These are phyloP conservation scores for Scaptomyza caliginosa DNA, from an alignment of 2,888 invertebrate species.

Conservation along the genomic window DNA sequence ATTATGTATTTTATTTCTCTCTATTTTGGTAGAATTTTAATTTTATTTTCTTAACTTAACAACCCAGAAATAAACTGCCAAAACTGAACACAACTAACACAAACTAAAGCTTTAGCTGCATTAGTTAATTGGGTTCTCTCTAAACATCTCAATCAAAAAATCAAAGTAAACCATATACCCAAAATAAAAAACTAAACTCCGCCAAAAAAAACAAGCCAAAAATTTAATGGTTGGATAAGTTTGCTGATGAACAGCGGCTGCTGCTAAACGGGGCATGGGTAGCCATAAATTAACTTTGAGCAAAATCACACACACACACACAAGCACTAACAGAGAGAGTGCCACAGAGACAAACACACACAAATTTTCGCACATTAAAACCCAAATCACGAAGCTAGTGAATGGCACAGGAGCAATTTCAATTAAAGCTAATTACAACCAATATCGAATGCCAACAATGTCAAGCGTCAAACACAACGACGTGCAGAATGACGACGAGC, in stretches of 20 bases:
- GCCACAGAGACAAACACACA: background rate
- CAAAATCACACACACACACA: constrained; percentile 59
- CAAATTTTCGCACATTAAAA: constrained; percentile 68
- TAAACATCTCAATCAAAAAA: constrained; percentile 35
- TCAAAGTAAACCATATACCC: constrained; percentile 16
- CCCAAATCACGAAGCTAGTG: constrained; percentile 69
- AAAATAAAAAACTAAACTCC: constrained; percentile 9
- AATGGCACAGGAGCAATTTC: constrained; percentile 77
- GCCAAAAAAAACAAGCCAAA: constrained; percentile 6
- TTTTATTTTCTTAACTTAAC: background rate
- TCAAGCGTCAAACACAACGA: constrained; percentile 60
- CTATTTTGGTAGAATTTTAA: background rate
- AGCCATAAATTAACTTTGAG: constrained; percentile 75
- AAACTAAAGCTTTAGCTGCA: constrained; percentile 3
- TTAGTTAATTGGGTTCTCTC: constrained; percentile 48
- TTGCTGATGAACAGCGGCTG: background rate
- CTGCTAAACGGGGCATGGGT: constrained; percentile 8
- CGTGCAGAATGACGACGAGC: background rate
- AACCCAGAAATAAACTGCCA: background rate
- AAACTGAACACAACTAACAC: background rate
- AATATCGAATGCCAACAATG: constrained; percentile 80
- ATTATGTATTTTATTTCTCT: background rate
- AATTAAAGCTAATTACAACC: constrained; percentile 82
- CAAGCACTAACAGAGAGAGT: constrained; percentile 37
- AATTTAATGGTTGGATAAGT: constrained; percentile 12